These are phyloP conservation scores for Megastigmus dorsalis DNA, from an alignment of 2,888 invertebrate species.

Conservation along the genomic window DNA sequence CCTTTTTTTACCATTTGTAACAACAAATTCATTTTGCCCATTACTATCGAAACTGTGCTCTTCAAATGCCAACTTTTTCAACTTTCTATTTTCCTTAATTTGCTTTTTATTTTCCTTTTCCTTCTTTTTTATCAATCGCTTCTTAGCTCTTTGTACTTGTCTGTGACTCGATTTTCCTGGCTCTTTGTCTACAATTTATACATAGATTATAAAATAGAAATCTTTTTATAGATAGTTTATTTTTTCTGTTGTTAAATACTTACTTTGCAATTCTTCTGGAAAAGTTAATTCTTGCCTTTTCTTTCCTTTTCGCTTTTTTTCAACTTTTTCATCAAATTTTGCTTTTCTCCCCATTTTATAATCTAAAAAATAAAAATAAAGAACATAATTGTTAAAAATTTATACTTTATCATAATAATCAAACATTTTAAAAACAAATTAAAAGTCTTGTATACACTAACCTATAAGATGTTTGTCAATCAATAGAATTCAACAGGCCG, in stretches of 20 bases:
- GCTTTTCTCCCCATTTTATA: slow-evolving; percentile 89
- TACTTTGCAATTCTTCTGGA: slow-evolving; percentile 77
- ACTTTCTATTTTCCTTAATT: slow-evolving; percentile 44
- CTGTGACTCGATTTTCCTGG: slow-evolving; percentile 80
- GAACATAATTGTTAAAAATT: slow-evolving; percentile 14
- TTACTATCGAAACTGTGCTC: slow-evolving; percentile 35
- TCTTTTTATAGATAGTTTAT: slow-evolving; percentile 13
- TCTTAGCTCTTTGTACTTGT: slow-evolving; percentile 82
- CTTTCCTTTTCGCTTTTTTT: slow-evolving; percentile 87
- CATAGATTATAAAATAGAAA: too few species aligned
- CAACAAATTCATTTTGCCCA: not conserved
- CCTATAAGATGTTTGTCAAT: slow-evolving; percentile 22
- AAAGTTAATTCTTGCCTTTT: slow-evolving; percentile 90
- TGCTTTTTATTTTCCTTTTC: slow-evolving; percentile 53
- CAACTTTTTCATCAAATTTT: slow-evolving; percentile 83
- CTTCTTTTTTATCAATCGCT: slow-evolving; percentile 74
- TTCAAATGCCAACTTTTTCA: slow-evolving; percentile 13
- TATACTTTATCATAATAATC: not conserved
- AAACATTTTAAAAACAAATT: not conserved
- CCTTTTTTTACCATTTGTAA: slow-evolving; percentile 44
- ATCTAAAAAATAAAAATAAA: not conserved
- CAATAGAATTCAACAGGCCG: not conserved
- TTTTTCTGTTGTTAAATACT: slow-evolving; percentile 47
- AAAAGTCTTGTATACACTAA: slow-evolving; percentile 21
- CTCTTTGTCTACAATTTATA: slow-evolving; percentile 72